Evolutionary conservation across 2,797 vertebrate species (phyloP), one percentile per base, ranked within the genome.

Genomic region (Acanthornis magna): DNA sequence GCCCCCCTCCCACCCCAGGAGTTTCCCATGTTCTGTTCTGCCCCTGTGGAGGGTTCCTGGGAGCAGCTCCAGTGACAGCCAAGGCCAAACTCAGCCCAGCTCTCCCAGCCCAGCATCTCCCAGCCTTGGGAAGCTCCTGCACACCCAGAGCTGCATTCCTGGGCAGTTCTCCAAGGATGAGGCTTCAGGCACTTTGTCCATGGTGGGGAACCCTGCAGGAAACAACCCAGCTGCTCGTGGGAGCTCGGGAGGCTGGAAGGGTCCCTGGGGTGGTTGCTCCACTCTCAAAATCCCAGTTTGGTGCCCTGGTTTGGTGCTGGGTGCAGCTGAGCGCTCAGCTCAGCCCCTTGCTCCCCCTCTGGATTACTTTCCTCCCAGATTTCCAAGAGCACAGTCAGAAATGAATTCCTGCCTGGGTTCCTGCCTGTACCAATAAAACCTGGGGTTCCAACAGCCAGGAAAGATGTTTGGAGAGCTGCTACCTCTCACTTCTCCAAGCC

Each of bases 391-490:
- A 61, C 88, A 75, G 6, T 26, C 54, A 78, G 76, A 57, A 91
- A 79, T 89, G 11, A 66, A 65, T 60, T 89, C 84, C 91, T 87
- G 71, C 71, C 73, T 1, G 17, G 48, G 81, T 58, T 79, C 84
- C 7, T 16, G 40, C 40, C 40, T 78, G 43, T 45, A 45, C 43
- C 43, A 42, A 42, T 42, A 42, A 42, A 42, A 16, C 13, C 40
- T 42, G 40, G 40, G 83, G 65, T 85, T 54, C 51, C 47, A 82
- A 76, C 63, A 86, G 89, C 55, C 89, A 92, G 92, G 70, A 43
- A 91, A 91, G 76, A 17, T 70, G 67, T 86, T 88, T 62, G 86
- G 73, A 68, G 66, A 90, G 86, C 80, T 86, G 63, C 86, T 70
- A 76, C 74, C 66, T 63, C 67, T 54, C 71, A 51, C 2, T 1